A percentile compares a stretch with the other conserved stretches of the same genome.
These are phyloP conservation scores for Zaprionus africanus DNA, from an alignment of 1,140 invertebrate genomes.

Conservation along the genomic window DNA sequence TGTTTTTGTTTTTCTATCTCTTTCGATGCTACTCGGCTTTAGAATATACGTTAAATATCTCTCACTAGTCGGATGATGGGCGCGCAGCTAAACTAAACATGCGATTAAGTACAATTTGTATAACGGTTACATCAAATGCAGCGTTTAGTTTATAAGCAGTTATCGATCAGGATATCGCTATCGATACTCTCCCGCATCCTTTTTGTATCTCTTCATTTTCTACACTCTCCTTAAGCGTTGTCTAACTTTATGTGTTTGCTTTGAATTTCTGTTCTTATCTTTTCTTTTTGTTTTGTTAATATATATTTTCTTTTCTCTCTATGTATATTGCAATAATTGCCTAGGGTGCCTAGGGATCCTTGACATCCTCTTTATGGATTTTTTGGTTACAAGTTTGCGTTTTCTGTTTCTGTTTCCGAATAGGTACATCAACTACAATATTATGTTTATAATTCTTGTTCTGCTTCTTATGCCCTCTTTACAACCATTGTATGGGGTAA, in stretches of 20 bases:
- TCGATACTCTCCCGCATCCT: not conserved
- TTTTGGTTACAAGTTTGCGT: slow-evolving; percentile 4
- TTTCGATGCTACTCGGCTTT: slow-evolving; percentile 16
- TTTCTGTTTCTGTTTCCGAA: slow-evolving; percentile 11
- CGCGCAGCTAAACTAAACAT: slow-evolving; percentile 47
- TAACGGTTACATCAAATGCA: slow-evolving; percentile 42
- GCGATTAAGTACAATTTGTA: slow-evolving; percentile 61
- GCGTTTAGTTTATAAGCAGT: slow-evolving; percentile 37
- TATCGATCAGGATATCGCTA: not conserved
- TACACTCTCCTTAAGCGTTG: not conserved
- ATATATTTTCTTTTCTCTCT: slow-evolving; percentile 10
- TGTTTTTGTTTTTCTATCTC: not conserved
- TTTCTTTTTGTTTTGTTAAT: slow-evolving; percentile 24
- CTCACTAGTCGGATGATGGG: slow-evolving; percentile 17
- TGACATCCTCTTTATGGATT: slow-evolving; percentile 17
- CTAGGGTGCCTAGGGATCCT: slow-evolving; percentile 18
- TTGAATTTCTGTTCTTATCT: slow-evolving; percentile 14
- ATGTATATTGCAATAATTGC: slow-evolving; percentile 26
- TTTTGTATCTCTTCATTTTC: not conserved
- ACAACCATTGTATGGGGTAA: slow-evolving; percentile 72
- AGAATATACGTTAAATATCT: slow-evolving; percentile 37
- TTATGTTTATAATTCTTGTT: slow-evolving; percentile 11
- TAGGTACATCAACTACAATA: slow-evolving; percentile 34
- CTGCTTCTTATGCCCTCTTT: slow-evolving; percentile 34
- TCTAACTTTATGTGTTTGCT: not conserved